A percentile compares a stretch with the other conserved stretches of the same genome.
Conservation (phyloP, 2,113 vertebrate genomes). For the Eurystomus gularis region DNA sequence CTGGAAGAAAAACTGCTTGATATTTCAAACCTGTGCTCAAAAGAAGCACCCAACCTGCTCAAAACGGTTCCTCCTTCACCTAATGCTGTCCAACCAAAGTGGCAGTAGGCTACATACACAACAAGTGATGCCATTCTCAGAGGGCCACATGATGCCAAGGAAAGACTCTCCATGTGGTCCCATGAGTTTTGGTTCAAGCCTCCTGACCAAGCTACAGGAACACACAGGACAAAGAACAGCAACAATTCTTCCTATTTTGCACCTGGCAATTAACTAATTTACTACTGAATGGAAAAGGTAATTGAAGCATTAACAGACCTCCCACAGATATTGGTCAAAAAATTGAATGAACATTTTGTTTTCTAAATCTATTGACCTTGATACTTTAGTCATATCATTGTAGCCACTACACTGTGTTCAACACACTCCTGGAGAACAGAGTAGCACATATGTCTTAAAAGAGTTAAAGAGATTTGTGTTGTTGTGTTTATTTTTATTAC, state of each 20-base stretch:
- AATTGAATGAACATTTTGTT: not conserved
- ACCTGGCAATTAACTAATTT: not conserved
- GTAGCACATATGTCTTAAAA: not conserved
- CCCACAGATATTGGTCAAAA: not conserved
- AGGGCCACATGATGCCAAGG: not conserved
- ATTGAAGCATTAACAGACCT: not conserved
- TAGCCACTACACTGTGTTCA: not conserved
- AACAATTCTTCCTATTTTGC: not conserved
- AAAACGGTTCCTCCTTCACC: not conserved
- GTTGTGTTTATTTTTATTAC: slow-evolving; percentile 25
- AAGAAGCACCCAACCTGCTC: not conserved
- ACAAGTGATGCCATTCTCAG: not conserved
- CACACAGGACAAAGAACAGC: not conserved
- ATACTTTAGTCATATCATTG: slow-evolving; percentile 3
- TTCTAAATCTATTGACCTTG: slow-evolving; percentile 9
- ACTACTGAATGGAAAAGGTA: not conserved
- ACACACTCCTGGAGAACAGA: not conserved
- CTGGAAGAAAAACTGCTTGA: not conserved
- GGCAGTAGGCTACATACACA: not conserved
- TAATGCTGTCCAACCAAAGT: not conserved
- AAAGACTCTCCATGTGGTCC: not conserved
- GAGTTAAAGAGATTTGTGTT: slow-evolving; percentile 26
- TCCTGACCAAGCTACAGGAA: not conserved
- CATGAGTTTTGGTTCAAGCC: not conserved
- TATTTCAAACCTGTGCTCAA: not conserved